A percentile compares a stretch with the other conserved stretches of the same genome.
These are phyloP conservation scores for Ameiurus melas DNA, from an alignment of 2,113 vertebrate species.

Conservation along the genomic window DNA sequence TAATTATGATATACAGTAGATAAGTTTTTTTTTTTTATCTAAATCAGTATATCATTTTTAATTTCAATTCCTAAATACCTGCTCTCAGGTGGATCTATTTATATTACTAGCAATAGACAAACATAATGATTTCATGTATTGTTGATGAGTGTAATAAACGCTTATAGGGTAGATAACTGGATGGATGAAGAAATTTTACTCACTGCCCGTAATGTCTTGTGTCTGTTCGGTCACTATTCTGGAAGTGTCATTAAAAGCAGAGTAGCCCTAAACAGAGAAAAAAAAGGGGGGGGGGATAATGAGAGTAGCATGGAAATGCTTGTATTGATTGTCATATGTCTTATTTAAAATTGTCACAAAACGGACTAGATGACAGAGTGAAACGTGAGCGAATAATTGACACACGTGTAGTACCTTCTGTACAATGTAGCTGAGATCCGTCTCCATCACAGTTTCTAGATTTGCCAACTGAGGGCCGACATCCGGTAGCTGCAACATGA, in stretches of 20 bases:
- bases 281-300: background rate
- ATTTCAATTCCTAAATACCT: no score
- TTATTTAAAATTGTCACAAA: background rate
- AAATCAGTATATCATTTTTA: no score
- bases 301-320: background rate
- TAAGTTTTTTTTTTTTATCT: no score
- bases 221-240: conserved; percentile 83
- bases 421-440: conserved; percentile 82
- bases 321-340: background rate
- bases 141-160: background rate
- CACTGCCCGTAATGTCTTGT: conserved; percentile 77
- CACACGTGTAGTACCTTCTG: conserved; percentile 75
- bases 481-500: conserved; percentile 75
- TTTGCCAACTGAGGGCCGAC: conserved; percentile 74
- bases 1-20: background rate
- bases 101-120: background rate
- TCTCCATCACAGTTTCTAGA: conserved; percentile 79
- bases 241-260: conserved; percentile 85
- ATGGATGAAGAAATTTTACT: conserved; percentile 14
- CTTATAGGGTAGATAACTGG: background rate
- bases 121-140: no score
- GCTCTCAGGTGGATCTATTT: background rate
- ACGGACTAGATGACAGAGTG: background rate
- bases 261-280: conserved; percentile 78
- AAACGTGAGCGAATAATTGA: background rate